Evolutionary conservation across 2,797 vertebrate genomes (phyloP).

Genomic region (Eulemur coronatus): DNA sequence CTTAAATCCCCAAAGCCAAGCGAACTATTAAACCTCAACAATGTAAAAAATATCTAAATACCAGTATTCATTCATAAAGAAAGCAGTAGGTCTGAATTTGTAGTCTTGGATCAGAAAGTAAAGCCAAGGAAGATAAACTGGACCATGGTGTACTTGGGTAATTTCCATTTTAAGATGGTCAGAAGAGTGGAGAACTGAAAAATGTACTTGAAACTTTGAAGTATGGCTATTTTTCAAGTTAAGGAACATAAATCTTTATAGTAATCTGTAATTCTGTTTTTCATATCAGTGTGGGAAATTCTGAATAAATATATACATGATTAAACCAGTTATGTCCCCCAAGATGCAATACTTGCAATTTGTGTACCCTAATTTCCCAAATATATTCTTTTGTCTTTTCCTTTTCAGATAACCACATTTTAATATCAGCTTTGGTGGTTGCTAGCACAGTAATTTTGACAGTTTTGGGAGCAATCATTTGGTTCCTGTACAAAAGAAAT

Average conservation of each 20-base stretch:
- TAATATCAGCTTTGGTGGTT: slow-evolving; percentile 85
- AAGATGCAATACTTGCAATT: not conserved
- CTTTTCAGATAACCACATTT: slow-evolving; percentile 78
- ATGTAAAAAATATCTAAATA: not conserved
- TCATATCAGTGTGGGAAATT: not conserved
- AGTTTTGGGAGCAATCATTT: slow-evolving; percentile 86
- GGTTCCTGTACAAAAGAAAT: slow-evolving; percentile 87
- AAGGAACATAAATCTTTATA: not conserved
- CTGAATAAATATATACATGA: not conserved
- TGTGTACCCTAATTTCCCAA: not conserved
- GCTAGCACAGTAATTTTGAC: slow-evolving; percentile 87
- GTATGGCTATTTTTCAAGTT: not conserved
- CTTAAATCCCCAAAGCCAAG: not conserved
- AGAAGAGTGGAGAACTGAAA: not conserved
- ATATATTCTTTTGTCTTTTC: slow-evolving; percentile 35
- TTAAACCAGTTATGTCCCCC: not conserved
- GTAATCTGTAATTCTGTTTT: not conserved
- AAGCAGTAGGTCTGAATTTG: not conserved
- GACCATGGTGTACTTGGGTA: not conserved
- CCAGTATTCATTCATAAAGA: not conserved
- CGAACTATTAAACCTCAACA: not conserved
- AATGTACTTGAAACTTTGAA: slow-evolving; percentile 12
- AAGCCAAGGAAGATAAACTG: not conserved
- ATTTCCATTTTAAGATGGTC: not conserved
- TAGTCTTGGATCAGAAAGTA: not conserved